Evolutionary conservation across 2,797 vertebrate species (phyloP).

Genomic region (Setipinna tenuifilis): DNA sequence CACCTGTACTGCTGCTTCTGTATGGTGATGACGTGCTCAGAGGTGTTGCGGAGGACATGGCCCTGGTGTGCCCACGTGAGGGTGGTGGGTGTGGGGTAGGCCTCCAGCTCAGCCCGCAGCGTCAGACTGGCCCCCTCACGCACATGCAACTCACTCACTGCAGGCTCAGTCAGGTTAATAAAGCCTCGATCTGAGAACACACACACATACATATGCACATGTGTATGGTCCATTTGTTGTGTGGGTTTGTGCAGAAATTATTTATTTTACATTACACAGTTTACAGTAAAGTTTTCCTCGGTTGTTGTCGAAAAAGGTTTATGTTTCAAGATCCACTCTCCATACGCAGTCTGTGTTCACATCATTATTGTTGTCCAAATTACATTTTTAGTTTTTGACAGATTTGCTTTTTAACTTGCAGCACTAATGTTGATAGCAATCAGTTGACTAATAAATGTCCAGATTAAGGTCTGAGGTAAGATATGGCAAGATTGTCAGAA

Average conservation of each 20-base stretch:
- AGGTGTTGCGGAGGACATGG: slow-evolving; percentile 84
- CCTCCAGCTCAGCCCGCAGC: slow-evolving; percentile 83
- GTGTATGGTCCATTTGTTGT: not conserved
- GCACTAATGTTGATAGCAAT: not conserved
- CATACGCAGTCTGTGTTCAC: no score
- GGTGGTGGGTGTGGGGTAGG: slow-evolving; percentile 83
- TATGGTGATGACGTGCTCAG: slow-evolving; percentile 85
- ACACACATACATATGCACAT: slow-evolving; percentile 32
- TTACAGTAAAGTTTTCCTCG: not conserved
- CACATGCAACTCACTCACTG: slow-evolving; percentile 80
- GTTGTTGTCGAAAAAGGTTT: not conserved
- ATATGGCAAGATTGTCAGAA: not conserved
- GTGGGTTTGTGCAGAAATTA: not conserved
- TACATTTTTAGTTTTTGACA: not conserved
- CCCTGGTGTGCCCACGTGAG: slow-evolving; percentile 86
- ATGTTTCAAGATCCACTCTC: no score
- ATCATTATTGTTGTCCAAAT: not conserved
- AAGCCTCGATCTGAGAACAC: slow-evolving; percentile 85
- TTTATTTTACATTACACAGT: not conserved
- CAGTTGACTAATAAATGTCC: not conserved
- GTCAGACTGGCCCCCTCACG: slow-evolving; percentile 90
- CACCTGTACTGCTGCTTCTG: slow-evolving; percentile 89
- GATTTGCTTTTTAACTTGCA: not conserved
- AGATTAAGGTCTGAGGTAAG: not conserved
- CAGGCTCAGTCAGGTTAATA: slow-evolving; percentile 76